phyloP scores from a whole-genome alignment of 2,113 vertebrate genomes.

The Pedetes capensis region DNA sequence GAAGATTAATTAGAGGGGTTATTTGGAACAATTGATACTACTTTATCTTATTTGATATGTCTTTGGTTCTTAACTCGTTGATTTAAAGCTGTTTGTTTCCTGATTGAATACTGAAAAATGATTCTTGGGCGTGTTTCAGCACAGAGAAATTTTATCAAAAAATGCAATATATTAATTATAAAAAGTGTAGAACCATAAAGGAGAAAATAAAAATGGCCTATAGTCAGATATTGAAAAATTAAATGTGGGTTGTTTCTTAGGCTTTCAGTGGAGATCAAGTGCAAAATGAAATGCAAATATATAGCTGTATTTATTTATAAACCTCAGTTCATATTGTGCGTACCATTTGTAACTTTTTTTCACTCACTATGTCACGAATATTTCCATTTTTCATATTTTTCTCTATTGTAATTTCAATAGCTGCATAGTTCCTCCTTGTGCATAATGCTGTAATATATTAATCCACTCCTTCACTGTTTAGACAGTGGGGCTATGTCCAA shows the following conservation, averaged over 20 bases:
- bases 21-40: conserved; percentile 78
- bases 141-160: conserved; percentile 39
- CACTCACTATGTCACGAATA: background rate
- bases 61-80: conserved; percentile 77
- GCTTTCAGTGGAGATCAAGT: background rate
- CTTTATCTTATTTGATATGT: conserved; percentile 83
- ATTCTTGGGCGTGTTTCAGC: conserved; percentile 74
- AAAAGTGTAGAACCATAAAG: background rate
- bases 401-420: background rate
- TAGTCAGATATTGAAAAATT: background rate
- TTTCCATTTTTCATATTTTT: background rate
- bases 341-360: background rate
- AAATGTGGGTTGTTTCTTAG: background rate
- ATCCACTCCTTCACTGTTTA: conserved; percentile 42
- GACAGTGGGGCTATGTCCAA: conserved; percentile 46
- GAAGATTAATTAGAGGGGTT: conserved; percentile 78
- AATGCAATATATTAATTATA: background rate
- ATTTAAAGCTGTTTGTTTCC: conserved; percentile 78
- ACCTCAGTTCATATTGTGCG: background rate
- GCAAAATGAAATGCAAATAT: background rate
- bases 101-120: conserved; percentile 74
- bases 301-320: background rate
- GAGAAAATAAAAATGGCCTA: background rate
- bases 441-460: background rate
- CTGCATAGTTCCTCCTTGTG: background rate